Percentiles rank a stretch among this genome's conserved stretches.
These are phyloP conservation scores for Colossoma macropomum DNA, from an alignment of 2,113 vertebrate species.

Conservation along the genomic window DNA sequence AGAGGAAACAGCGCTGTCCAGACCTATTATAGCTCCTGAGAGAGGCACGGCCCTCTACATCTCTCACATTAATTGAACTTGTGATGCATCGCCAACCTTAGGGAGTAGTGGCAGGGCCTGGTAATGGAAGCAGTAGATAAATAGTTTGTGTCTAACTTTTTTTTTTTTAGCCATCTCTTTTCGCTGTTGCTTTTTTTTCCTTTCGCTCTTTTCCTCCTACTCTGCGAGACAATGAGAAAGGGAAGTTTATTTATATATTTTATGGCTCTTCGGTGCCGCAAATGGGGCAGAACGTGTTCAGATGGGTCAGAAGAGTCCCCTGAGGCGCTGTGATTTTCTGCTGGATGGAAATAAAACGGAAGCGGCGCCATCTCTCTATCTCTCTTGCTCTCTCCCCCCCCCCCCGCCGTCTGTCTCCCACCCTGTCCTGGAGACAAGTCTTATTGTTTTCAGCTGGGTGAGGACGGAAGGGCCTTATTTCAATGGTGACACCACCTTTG, in stretches of 20 bases:
- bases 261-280: conserved; percentile 40
- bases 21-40: conserved; percentile 36
- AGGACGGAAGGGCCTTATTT: too few species aligned
- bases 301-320: conserved; percentile 50
- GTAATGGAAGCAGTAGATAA: conserved; percentile 43
- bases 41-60: conserved; percentile 45
- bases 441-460: background rate
- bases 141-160: conserved; percentile 26
- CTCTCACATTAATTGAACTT: conserved; percentile 53
- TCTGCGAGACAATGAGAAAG: conserved; percentile 14
- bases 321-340: conserved; percentile 49
- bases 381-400: background rate
- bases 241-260: conserved; percentile 47
- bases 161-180: conserved; percentile 33
- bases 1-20: conserved; percentile 37
- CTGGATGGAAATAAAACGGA: conserved; percentile 44
- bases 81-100: conserved; percentile 45
- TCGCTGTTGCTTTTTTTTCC: conserved; percentile 1
- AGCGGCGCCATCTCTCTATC: background rate
- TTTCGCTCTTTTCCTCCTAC: conserved; percentile 4
- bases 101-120: conserved; percentile 20
- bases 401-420: background rate
- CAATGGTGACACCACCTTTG: background rate
- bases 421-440: background rate
- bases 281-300: conserved; percentile 56